phyloP scores from a whole-genome alignment of 2,113 vertebrate species.

The Hippolais icterina region DNA sequence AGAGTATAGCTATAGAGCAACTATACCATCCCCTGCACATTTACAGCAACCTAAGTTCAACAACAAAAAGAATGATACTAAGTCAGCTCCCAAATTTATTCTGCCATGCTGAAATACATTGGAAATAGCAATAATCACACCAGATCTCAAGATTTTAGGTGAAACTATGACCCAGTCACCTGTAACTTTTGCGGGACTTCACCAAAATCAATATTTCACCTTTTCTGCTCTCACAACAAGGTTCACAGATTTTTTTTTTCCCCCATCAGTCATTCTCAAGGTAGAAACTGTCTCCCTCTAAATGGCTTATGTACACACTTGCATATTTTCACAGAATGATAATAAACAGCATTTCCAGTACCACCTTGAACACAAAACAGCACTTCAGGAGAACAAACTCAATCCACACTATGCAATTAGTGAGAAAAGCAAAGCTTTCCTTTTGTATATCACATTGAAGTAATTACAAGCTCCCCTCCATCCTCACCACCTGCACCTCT shows the following conservation, averaged over 20 bases:
- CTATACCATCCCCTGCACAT: neutral
- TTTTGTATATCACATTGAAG: neutral
- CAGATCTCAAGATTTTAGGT: neutral
- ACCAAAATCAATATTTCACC: neutral
- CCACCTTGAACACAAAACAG: neutral
- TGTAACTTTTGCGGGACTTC: neutral
- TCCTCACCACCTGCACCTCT: neutral
- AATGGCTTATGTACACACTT: rapidly evolving
- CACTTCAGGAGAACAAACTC: neutral
- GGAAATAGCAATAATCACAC: neutral
- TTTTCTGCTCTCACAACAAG: neutral
- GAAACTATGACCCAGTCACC: neutral
- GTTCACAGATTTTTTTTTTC: neutral
- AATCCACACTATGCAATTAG: neutral
- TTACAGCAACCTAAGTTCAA: neutral
- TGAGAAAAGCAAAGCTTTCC: neutral
- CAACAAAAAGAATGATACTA: neutral
- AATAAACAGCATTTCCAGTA: neutral
- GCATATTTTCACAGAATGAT: neutral
- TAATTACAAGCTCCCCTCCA: neutral
- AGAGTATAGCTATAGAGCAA: neutral
- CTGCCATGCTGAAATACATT: neutral
- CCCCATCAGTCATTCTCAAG: neutral
- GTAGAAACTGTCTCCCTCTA: neutral
- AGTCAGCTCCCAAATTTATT: neutral